Percentiles rank a stretch among this genome's conserved stretches.
Evolutionary conservation across 2,888 invertebrate genomes (phyloP).

Genomic region (Xestoiulus laeticollis): DNA sequence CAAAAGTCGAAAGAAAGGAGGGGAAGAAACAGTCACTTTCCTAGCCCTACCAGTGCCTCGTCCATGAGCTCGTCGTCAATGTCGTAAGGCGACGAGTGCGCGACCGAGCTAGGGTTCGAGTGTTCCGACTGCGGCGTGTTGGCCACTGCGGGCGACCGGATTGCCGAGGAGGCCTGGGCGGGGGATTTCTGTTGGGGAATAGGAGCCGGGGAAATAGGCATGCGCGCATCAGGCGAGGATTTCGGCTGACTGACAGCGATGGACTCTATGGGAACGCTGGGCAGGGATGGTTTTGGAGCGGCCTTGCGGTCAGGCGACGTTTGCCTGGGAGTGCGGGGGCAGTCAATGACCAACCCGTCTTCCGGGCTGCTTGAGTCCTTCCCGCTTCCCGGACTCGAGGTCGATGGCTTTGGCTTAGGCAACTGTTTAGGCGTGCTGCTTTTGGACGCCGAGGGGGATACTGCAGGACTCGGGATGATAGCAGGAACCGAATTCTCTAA

Average conservation of each 20-base stretch:
- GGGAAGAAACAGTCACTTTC: constrained; percentile 69
- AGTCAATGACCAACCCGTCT: constrained; percentile 64
- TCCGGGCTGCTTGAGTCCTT: constrained; percentile 58
- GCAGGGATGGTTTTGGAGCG: background rate
- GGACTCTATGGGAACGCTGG: background rate
- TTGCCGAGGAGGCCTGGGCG: constrained; percentile 56
- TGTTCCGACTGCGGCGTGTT: constrained; percentile 74
- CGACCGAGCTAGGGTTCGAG: constrained; percentile 59
- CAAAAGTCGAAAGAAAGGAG: constrained; percentile 35
- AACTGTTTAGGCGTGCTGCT: background rate
- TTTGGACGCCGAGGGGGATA: background rate
- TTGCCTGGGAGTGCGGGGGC: constrained; percentile 59
- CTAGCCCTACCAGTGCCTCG: constrained; percentile 81
- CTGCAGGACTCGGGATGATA: background rate
- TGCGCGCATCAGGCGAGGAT: constrained; percentile 41
- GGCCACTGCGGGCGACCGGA: constrained; percentile 60
- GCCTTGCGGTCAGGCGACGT: constrained; percentile 54
- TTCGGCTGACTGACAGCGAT: background rate
- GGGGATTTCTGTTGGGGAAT: constrained; percentile 58
- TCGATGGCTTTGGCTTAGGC: background rate
- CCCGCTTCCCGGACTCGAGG: constrained; percentile 49
- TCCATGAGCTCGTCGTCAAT: constrained; percentile 92
- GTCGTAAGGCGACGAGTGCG: constrained; percentile 74
- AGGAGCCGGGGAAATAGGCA: constrained; percentile 63
- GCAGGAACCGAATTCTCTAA: constrained; percentile 36